These are phyloP conservation scores for Acanthurus leucopareius DNA, from an alignment of 2,797 vertebrate species.

Conservation along the genomic window DNA sequence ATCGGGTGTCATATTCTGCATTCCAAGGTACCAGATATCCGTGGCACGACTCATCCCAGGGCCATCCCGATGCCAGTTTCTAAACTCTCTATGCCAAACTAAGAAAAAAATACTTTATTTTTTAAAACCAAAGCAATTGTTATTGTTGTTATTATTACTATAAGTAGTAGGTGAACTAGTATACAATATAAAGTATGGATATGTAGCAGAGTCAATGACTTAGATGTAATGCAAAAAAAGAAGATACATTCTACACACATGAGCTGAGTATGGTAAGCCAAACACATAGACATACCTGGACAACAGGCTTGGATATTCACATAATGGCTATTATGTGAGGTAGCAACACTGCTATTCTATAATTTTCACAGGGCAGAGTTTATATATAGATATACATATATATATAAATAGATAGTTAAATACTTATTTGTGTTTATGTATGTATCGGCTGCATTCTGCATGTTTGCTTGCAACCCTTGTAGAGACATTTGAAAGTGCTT, in stretches of 20 bases:
- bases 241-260: slow-evolving; percentile 65
- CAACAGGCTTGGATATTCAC: slow-evolving; percentile 78
- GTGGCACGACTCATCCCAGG: slow-evolving; percentile 68
- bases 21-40: slow-evolving; percentile 56
- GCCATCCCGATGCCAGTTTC: slow-evolving; percentile 77
- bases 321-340: slow-evolving; percentile 83
- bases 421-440: slow-evolving; percentile 84
- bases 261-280: slow-evolving; percentile 54
- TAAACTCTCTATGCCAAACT: slow-evolving; percentile 90
- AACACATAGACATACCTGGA: slow-evolving; percentile 62
- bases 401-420: slow-evolving; percentile 70
- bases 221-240: slow-evolving; percentile 87
- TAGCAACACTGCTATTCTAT: slow-evolving; percentile 84
- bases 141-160: slow-evolving; percentile 81
- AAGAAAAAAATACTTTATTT: slow-evolving; percentile 84
- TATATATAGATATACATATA: slow-evolving; percentile 75
- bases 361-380: slow-evolving; percentile 82
- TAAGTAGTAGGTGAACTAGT: slow-evolving; percentile 78
- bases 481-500: slow-evolving; percentile 81
- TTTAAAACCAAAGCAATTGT: slow-evolving; percentile 91
- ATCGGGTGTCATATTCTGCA: slow-evolving; percentile 60
- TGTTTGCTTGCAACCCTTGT: slow-evolving; percentile 83
- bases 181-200: slow-evolving; percentile 81
- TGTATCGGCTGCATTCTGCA: slow-evolving; percentile 86
- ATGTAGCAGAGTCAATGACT: slow-evolving; percentile 90